Base-by-base conservation (phyloP, 2,113 vertebrate genomes). In the Vimba vimba region DNA sequence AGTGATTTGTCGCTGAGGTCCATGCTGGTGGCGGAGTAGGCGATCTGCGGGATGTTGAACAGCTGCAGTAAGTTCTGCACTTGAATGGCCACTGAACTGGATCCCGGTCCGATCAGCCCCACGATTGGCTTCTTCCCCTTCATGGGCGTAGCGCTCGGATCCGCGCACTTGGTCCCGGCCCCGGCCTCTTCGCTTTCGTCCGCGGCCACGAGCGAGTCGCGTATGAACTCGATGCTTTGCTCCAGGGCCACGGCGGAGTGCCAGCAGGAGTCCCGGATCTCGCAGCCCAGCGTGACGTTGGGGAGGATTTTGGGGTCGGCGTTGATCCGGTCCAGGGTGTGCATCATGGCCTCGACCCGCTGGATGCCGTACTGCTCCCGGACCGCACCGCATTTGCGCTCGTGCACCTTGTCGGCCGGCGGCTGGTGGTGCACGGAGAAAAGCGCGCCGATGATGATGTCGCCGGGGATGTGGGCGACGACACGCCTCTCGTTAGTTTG, bases 41-140 rank as follows among this genome's bases (percentile, higher is more conserved):
- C 98, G 91, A 99, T 99, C 93, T 99, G 98, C 94, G 98, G 98
- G 96, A 99, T 99, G 95, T 99, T 99, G 92, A 99, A 99, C 88
- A 99, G 96, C 92, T 99, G 98, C 57, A 99, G 94, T 84, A 99
- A 93, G 89, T 99, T 99, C 94, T 99, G 98, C 55, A 99, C 98
- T 93, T 99, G 98, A 88, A 99, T 99, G 86, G 98, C 98, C 88
- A 99, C 98, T 0, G 98, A 99, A 90, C 98, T 99, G 27, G 98
- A 99, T 2, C 98, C 98, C 1, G 98, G 98, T 60, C 98, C 98
- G 45, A 99, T 99, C 86, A 99, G 96, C 30, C 98, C 98, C 43
- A 99, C 97, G 3, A 99, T 99, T 15, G 98, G 98, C 89, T 99
- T 99, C 94, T 99, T 99, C 55, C 96, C 96, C 57, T 87, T 96